phyloP scores from a whole-genome alignment of 1,140 invertebrate genomes.

The Philotrypesis tridentata region DNA sequence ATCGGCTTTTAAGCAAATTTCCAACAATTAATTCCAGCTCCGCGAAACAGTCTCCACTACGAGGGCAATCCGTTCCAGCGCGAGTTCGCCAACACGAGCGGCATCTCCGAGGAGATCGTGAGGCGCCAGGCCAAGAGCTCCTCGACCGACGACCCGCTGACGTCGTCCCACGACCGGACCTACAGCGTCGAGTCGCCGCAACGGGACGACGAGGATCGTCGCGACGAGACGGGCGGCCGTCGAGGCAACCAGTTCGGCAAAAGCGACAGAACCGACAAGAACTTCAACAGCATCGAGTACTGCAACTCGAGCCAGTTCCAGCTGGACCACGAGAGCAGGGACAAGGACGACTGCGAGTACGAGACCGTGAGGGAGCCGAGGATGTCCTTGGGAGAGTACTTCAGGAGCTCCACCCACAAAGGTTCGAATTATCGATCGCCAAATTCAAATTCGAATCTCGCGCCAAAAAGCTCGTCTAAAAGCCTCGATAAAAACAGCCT shows the following conservation, averaged over 20 bases:
- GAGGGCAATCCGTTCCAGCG: constrained; percentile 31
- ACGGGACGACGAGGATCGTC: not conserved
- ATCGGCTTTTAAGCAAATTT: too few species aligned
- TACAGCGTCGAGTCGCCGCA: not conserved
- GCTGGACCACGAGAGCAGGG: not conserved
- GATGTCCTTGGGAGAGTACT: constrained; percentile 31
- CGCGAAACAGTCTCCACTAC: not conserved
- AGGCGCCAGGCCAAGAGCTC: not conserved
- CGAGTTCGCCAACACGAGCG: constrained; percentile 5
- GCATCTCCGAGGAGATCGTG: not conserved
- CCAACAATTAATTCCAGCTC: not conserved
- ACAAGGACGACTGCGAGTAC: not conserved
- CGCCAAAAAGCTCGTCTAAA: too few species aligned
- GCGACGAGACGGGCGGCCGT: too few species aligned
- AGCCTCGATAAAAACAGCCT: too few species aligned
- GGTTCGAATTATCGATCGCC: not conserved
- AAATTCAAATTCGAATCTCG: not conserved
- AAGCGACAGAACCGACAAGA: not conserved
- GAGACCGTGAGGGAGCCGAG: not conserved
- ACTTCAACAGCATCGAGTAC: constrained; percentile 8
- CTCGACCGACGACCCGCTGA: not conserved
- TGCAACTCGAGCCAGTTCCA: not conserved
- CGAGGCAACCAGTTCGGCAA: not conserved
- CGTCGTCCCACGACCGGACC: not conserved
- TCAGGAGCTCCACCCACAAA: not conserved